Percentiles rank a stretch among this genome's conserved stretches.
These are phyloP conservation scores for Drosophila melanosoma DNA, from an alignment of 2,888 invertebrate species.

Conservation along the genomic window DNA sequence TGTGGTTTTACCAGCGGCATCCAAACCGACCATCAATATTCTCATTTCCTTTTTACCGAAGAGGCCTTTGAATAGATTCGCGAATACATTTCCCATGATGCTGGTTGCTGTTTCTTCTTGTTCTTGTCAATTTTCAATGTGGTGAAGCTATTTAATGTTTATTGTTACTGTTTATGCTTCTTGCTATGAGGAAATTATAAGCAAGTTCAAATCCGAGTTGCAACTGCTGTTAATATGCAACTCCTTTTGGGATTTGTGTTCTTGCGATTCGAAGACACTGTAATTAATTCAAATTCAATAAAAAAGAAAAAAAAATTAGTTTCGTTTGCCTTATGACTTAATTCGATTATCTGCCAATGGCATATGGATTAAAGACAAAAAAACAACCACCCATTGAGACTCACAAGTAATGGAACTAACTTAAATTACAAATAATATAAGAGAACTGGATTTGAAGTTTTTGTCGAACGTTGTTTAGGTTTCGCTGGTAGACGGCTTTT, in stretches of 20 bases:
- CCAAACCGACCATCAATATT: slow-evolving; percentile 99
- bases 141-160: slow-evolving; percentile 37
- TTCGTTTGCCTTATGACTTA: slow-evolving; percentile 5
- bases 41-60: slow-evolving; percentile 99
- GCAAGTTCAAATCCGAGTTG: slow-evolving; percentile 79
- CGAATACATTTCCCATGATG: slow-evolving; percentile 98
- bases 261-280: slow-evolving; percentile 67
- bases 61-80: slow-evolving; percentile 98
- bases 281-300: slow-evolving; percentile 22
- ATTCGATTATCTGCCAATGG: slow-evolving; percentile 24
- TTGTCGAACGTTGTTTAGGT: slow-evolving; percentile 48
- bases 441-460: slow-evolving; percentile 40
- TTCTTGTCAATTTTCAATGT: slow-evolving; percentile 46
- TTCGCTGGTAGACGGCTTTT: slow-evolving; percentile 26
- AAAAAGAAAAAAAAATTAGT: slow-evolving; percentile 12
- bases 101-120: slow-evolving; percentile 36
- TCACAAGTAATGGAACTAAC: slow-evolving; percentile 7
- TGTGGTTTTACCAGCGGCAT: slow-evolving; percentile 99
- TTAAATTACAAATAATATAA: slow-evolving; percentile 28
- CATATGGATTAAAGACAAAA: slow-evolving; percentile 20
- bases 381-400: slow-evolving; percentile 26
- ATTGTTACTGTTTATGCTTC: slow-evolving; percentile 38
- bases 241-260: slow-evolving; percentile 56
- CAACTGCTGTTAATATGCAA: slow-evolving; percentile 59
- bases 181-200: slow-evolving; percentile 59